Evolutionary conservation across 2,113 vertebrate genomes (phyloP), one percentile per base, ranked within the genome.

Genomic region (Vulpes ferrilata): DNA sequence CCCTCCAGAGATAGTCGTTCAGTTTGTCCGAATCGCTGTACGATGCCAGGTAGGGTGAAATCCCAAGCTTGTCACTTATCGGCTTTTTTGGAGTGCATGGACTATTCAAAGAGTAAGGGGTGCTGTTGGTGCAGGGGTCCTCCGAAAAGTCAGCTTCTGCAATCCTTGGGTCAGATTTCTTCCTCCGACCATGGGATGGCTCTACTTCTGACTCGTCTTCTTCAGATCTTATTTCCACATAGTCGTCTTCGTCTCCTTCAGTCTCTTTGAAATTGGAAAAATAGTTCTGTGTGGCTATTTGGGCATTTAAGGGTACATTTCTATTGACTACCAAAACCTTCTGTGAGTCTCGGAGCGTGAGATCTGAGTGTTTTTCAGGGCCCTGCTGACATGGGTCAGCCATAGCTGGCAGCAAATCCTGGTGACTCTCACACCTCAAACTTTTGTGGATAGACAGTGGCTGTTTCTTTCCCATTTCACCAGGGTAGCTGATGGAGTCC

Each of bases 181-280:
- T 97, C 25, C 94, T 73, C 15, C 80, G 97, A 60, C 95, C 96
- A 57, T 90, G 98, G 48, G 81, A 92, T 5, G 74, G 65, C 84
- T 98, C 98, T 60, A 97, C 16, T 57, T 98, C 99, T 7, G 97
- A 98, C 73, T 99, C 99, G 0, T 99, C 99, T 60, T 99, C 99
- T 97, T 99, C 99, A 0, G 99, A 99, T 96, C 99, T 99, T 95
- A 99, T 99, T 98, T 99, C 99, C 13, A 99, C 99, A 8, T 99
- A 99, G 98, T 99, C 99, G 2, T 99, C 99, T 62, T 98, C 99
- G 12, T 99, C 99, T 62, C 98, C 99, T 35, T 99, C 99, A 7
- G 98, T 98, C 98, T 99, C 99, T 98, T 99, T 99, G 98, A 99
- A 99, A 98, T 99, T 99, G 4, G 98, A 99, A 98, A 99, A 98